These are phyloP conservation scores for Creontiades dilutus DNA, from an alignment of 2,888 invertebrate species.

Conservation along the genomic window DNA sequence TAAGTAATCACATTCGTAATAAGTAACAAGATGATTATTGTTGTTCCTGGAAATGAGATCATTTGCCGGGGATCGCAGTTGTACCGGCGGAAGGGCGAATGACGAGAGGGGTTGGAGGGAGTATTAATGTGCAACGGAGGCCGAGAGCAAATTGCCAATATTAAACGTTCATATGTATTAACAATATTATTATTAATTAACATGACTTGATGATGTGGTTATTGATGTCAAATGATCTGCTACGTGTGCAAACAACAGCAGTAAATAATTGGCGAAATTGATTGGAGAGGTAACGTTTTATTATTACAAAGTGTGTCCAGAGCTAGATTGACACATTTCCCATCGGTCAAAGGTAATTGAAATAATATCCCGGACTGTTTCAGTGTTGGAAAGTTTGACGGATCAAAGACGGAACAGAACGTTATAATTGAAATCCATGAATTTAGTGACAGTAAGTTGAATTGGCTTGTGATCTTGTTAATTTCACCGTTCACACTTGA, in stretches of 20 bases:
- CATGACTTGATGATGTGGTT: conserved; percentile 63
- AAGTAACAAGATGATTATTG: conserved; percentile 56
- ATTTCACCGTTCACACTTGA: too few relatives aligned
- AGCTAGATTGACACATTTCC: too few relatives aligned
- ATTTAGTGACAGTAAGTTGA: too few relatives aligned
- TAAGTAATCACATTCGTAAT: conserved; percentile 63
- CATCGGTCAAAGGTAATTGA: too few relatives aligned
- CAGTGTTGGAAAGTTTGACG: too few relatives aligned
- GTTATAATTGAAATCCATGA: too few relatives aligned
- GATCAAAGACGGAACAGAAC: too few relatives aligned
- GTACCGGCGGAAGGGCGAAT: neutral
- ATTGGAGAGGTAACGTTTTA: neutral
- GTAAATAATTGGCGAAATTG: conserved; percentile 55
- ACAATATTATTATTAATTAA: conserved; percentile 69
- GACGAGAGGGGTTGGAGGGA: neutral
- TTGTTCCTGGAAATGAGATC: conserved; percentile 60
- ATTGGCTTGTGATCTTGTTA: too few relatives aligned
- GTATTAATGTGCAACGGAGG: conserved; percentile 34
- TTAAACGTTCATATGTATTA: conserved; percentile 63
- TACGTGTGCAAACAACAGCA: neutral
- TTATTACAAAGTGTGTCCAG: too few relatives aligned
- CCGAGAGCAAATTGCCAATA: conserved; percentile 56
- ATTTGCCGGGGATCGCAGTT: neutral
- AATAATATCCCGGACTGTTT: too few relatives aligned
- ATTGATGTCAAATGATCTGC: conserved; percentile 58